A percentile compares a stretch with the other conserved stretches of the same genome.
Conservation (phyloP, 2,888 invertebrate genomes). For the Pterostichus madidus region DNA sequence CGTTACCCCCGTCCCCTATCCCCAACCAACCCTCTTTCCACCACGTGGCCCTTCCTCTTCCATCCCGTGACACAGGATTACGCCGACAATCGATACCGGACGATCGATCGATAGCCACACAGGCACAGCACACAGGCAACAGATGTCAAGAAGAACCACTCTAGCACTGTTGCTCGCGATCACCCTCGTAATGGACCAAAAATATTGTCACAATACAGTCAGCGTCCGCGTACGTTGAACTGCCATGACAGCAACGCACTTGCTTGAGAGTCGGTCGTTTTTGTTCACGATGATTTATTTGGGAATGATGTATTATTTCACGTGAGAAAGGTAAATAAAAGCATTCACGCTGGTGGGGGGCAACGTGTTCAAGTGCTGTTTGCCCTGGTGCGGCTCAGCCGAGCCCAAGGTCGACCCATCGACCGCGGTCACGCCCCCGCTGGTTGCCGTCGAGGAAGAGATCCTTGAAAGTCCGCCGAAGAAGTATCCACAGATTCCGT, state of each 20-base stretch:
- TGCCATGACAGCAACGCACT: slow-evolving; percentile 29
- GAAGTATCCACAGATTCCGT: slow-evolving; percentile 83
- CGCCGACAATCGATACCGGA: slow-evolving; percentile 23
- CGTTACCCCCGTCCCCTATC: slow-evolving; percentile 30
- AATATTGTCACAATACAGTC: not conserved
- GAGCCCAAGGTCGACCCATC: slow-evolving; percentile 75
- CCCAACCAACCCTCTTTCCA: slow-evolving; percentile 12
- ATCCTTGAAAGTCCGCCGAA: slow-evolving; percentile 80
- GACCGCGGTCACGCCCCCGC: slow-evolving; percentile 71
- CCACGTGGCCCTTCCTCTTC: slow-evolving; percentile 31
- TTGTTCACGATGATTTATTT: not conserved
- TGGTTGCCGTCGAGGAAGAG: slow-evolving; percentile 68
- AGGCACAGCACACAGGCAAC: slow-evolving; percentile 32
- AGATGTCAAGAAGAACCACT: slow-evolving; percentile 51
- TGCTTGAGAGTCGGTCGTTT: not conserved
- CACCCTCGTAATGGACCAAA: not conserved
- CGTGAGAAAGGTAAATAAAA: slow-evolving; percentile 70
- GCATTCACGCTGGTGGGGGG: slow-evolving; percentile 85
- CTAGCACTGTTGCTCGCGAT: slow-evolving; percentile 25
- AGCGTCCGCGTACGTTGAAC: not conserved
- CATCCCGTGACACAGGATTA: slow-evolving; percentile 10
- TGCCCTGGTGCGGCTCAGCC: slow-evolving; percentile 90
- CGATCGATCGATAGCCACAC: not conserved
- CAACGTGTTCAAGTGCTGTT: slow-evolving; percentile 90
- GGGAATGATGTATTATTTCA: slow-evolving; percentile 54